Evolutionary conservation across 2,888 invertebrate genomes (phyloP).

Genomic region (Phyllotreta cruciferae): DNA sequence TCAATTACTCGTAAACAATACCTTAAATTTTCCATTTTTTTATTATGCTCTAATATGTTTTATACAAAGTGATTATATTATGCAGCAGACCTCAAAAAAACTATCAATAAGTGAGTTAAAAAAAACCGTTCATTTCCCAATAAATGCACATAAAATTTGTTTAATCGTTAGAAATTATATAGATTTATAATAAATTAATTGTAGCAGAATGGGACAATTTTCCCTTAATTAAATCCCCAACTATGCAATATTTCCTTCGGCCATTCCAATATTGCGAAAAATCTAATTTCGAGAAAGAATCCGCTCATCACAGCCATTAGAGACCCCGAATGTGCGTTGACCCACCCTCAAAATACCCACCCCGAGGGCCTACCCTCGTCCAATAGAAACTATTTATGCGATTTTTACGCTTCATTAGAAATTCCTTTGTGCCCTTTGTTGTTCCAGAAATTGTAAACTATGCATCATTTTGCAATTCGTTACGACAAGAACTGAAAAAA

Average conservation of each 20-base stretch:
- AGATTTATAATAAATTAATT: too few species aligned
- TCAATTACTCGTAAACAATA: background rate
- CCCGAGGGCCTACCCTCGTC: slow-evolving; percentile 42
- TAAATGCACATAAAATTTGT: too few species aligned
- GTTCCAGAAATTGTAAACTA: slow-evolving; percentile 49
- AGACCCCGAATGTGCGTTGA: slow-evolving; percentile 35
- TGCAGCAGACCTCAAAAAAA: too few species aligned
- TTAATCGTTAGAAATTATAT: too few species aligned
- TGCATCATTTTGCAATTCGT: slow-evolving; percentile 46
- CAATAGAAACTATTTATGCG: slow-evolving; percentile 47
- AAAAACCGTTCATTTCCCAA: too few species aligned
- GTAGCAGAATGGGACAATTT: too few species aligned
- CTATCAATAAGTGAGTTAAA: too few species aligned
- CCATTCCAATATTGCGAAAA: slow-evolving; percentile 30
- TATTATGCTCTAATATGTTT: too few species aligned
- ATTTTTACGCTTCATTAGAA: slow-evolving; percentile 48
- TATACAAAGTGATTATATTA: too few species aligned
- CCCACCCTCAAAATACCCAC: slow-evolving; percentile 45
- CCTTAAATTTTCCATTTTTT: too few species aligned
- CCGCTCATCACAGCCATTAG: slow-evolving; percentile 33
- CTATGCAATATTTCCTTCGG: background rate
- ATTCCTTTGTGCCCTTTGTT: slow-evolving; percentile 46
- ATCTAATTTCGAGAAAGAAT: slow-evolving; percentile 33
- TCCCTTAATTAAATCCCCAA: too few species aligned
- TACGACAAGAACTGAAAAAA: slow-evolving; percentile 28